Evolutionary conservation across 1,140 invertebrate genomes (phyloP), one percentile per base, ranked within the genome.

Genomic region (Conus betulinus): DNA sequence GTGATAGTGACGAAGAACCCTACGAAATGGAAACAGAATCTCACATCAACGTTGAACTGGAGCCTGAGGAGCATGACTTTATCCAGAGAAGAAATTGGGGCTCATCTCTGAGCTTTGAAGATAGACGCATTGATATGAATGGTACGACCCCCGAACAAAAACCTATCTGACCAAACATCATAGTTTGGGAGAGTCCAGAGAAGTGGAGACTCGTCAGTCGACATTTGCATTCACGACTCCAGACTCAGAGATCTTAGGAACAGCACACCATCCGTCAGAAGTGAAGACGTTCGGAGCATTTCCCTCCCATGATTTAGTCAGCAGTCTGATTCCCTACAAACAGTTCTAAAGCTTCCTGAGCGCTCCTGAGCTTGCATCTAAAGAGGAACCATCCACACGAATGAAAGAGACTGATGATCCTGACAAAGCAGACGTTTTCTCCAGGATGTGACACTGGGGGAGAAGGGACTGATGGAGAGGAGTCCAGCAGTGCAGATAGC

Each of bases 11-110:
- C 25, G 57, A 84, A n/a, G 53, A 84, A 0, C 53, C 53, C 4
- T 60, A 25, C 27, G 82, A 84, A 52, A 52, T 84, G 3, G 82
- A 84, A 27, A 60, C n/a, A 39, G 82, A 84, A 67, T 84, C 82
- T 84, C 82, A 84, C 82, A 84, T 84, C 57, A 84, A 84, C 55
- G 82, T 84, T 15, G 55, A 84, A 25, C 25, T 84, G 17, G 82
- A 84, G 82, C 23, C 82, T 15, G 79, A 81, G 79, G 8, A 5
- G 39, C 79, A 53, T 53, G 79, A 55, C 7, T 23, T 51, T 10
- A 23, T 0, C 27, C 5, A 53, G 13, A 53, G 20, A 53, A 53
- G 51, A 81, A 20, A 5, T 51, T 23, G 79, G 27, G 15, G 23
- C 51, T 20, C 20, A 23, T 81, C 79, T 6, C 7, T 81, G 79